Conservation (phyloP, 2,797 vertebrate genomes). For the Gephyroberyx darwinii region DNA sequence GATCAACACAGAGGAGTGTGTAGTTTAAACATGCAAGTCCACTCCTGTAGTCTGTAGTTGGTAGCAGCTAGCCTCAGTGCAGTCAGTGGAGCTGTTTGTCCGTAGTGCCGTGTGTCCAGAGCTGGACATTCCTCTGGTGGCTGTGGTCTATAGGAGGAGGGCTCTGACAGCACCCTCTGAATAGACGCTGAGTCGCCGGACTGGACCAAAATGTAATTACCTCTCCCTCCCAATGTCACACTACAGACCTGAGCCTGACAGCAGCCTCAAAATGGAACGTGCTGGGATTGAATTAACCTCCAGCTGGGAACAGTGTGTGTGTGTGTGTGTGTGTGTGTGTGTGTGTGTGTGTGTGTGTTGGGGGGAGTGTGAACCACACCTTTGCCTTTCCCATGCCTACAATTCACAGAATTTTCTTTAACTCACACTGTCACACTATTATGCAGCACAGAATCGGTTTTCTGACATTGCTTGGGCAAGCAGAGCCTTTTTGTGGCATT, state of each 20-base stretch:
- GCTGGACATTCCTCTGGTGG: slow-evolving; percentile 74
- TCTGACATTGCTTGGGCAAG: slow-evolving; percentile 60
- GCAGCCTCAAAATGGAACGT: slow-evolving; percentile 75
- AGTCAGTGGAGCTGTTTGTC: slow-evolving; percentile 41
- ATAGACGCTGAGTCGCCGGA: slow-evolving; percentile 77
- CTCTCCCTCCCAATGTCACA: slow-evolving; percentile 81
- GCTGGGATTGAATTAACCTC: slow-evolving; percentile 81
- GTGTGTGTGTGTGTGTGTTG: slow-evolving; percentile 56
- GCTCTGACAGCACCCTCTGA: slow-evolving; percentile 73
- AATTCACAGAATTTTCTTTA: slow-evolving; percentile 55
- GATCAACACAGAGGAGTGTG: background rate
- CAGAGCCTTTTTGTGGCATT: slow-evolving; percentile 51
- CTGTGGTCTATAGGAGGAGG: slow-evolving; percentile 68
- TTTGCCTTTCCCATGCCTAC: slow-evolving; percentile 55
- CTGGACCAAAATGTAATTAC: slow-evolving; percentile 84
- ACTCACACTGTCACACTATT: slow-evolving; percentile 51
- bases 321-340: slow-evolving; percentile 54
- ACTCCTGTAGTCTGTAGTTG: slow-evolving; percentile 2
- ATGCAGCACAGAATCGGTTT: slow-evolving; percentile 47
- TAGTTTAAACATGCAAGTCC: background rate
- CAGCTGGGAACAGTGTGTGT: slow-evolving; percentile 63
- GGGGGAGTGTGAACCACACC: slow-evolving; percentile 58
- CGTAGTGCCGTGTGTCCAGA: slow-evolving; percentile 51
- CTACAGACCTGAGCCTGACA: slow-evolving; percentile 78
- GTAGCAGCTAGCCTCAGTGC: background rate